Evolutionary conservation across 2,113 vertebrate species (phyloP).

Genomic region (Bucco capensis): DNA sequence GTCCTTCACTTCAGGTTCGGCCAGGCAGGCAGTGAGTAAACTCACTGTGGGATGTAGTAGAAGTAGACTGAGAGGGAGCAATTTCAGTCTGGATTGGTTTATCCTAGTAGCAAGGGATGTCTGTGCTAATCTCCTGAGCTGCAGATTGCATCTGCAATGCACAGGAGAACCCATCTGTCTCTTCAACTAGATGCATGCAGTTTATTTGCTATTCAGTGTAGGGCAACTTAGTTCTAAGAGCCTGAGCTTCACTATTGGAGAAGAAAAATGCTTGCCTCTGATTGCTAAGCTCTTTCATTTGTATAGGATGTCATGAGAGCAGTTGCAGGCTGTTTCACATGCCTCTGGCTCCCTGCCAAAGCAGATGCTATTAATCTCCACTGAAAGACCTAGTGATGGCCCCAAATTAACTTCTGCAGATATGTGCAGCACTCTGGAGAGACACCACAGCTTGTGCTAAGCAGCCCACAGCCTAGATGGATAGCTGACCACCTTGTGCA

Average conservation of each 20-base stretch:
- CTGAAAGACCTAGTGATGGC: neutral
- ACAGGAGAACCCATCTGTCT: neutral
- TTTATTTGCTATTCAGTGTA: neutral
- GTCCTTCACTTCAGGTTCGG: neutral
- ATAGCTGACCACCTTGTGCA: neutral
- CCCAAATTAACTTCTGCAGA: neutral
- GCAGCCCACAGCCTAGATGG: neutral
- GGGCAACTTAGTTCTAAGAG: neutral
- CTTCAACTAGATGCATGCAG: neutral
- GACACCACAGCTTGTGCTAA: neutral
- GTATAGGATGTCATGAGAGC: constrained; percentile 2
- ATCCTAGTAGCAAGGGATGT: neutral
- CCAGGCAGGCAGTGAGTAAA: neutral
- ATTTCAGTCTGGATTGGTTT: neutral
- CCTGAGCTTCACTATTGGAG: neutral
- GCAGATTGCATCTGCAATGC: neutral
- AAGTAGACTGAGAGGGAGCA: neutral
- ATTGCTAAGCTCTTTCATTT: constrained; percentile 8
- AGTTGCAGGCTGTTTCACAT: neutral
- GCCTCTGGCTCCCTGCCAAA: constrained; percentile 27
- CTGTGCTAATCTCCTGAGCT: neutral
- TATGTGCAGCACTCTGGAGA: neutral
- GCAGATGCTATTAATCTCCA: constrained; percentile 1
- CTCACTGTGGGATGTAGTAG: neutral
- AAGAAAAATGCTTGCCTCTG: neutral